Evolutionary conservation across 2,888 invertebrate species (phyloP).

Genomic region (Drosophila mettleri): DNA sequence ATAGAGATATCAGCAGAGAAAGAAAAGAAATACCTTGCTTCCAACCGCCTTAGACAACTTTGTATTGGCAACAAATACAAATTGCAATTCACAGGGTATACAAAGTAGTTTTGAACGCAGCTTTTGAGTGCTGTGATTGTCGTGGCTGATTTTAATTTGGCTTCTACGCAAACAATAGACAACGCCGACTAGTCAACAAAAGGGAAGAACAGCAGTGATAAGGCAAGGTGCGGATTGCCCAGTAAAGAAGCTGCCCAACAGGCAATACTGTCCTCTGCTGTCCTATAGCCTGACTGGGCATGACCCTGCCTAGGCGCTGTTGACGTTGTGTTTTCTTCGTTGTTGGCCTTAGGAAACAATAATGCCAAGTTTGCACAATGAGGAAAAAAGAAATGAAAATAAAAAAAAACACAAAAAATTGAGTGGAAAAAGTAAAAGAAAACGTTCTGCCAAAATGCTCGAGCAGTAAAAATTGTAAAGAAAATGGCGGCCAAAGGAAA

Average conservation of each 20-base stretch:
- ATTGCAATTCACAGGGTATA: conserved; percentile 34
- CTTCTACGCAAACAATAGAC: conserved; percentile 76
- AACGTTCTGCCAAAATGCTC: conserved; percentile 57
- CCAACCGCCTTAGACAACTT: not conserved
- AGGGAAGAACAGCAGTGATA: conserved; percentile 50
- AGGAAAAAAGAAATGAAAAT: conserved; percentile 45
- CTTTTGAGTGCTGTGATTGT: conserved; percentile 32
- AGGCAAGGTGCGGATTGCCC: conserved; percentile 54
- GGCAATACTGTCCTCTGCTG: conserved; percentile 12
- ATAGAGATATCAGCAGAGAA: no score
- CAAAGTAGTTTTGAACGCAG: conserved; percentile 40
- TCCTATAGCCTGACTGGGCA: conserved; percentile 19
- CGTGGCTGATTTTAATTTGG: conserved; percentile 67
- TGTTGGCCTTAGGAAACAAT: conserved; percentile 82
- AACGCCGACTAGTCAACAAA: conserved; percentile 72
- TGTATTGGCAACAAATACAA: not conserved
- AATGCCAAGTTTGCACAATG: conserved; percentile 82
- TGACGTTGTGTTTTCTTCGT: conserved; percentile 70
- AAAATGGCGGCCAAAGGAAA: conserved; percentile 51
- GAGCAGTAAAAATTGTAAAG: conserved; percentile 75
- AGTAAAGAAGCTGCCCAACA: conserved; percentile 18
- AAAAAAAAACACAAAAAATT: conserved; percentile 16
- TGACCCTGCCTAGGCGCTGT: conserved; percentile 60
- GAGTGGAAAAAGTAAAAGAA: conserved; percentile 34
- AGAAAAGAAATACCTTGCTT: no score